Evolutionary conservation across 2,888 invertebrate species (phyloP), one percentile per base, ranked within the genome.

Genomic region (Tromatobia lineatoria): DNA sequence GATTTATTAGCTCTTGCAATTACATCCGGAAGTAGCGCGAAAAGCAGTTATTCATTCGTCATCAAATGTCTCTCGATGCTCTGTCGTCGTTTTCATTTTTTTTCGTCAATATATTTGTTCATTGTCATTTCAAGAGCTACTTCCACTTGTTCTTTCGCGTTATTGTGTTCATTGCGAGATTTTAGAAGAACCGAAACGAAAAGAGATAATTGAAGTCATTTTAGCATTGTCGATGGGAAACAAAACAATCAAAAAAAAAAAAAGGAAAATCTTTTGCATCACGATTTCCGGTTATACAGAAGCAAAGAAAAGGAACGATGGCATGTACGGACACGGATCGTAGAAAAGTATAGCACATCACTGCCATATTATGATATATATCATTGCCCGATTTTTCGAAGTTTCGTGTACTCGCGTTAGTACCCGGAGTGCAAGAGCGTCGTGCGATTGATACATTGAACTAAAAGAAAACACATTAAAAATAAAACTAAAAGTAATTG

Each of bases 341-440:
- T 78, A 82, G 74, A 74, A 34, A 66, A 38, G 71, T 86, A 85
- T 82, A 88, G 87, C 88, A 85, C 86, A 85, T 88, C 88, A 88
- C 88, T 88, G 88, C 88, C 88, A 88, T 85, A 80, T 87, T 85
- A 85, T 85, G 83, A 74, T 83, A 70, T 76, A 80, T 70, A 75
- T 81, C 64, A 71, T 76, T 78, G 79, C 57, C 76, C 76, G 66
- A 82, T 73, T 77, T 59, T 66, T 75, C 34, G 57, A 80, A 71
- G 18, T 81, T 69, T 82, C 77, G 70, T 69, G 80, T 80, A 78
- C 77, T 85, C 82, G 82, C 76, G 78, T 57, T 57, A 80, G 78
- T 57, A 69, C 57, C 70, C 76, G 71, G 54, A 50, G 70, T 75
- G 83, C 83, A 78, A 85, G 79, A 79, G 81, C 81, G 81, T 61